Evolutionary conservation across 2,797 vertebrate genomes (phyloP).

Genomic region (Petrocephalus sullivani): DNA sequence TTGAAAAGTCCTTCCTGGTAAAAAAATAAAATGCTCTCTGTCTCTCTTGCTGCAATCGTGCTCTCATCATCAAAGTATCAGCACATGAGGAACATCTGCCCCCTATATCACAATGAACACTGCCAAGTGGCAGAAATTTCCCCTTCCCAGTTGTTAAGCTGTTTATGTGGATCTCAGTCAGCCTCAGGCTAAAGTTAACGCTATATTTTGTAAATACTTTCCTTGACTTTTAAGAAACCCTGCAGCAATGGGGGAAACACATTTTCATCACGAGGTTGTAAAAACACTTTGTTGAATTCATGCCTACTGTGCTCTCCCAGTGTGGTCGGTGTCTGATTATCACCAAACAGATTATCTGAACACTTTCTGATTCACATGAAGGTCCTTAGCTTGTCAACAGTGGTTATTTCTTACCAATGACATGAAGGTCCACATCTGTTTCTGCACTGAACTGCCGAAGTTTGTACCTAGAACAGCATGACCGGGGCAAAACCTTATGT

Average conservation of each 20-base stretch:
- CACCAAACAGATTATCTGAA: background rate
- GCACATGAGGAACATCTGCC: constrained; percentile 5
- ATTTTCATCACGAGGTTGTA: constrained; percentile 15
- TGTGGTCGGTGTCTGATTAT: background rate
- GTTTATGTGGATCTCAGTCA: constrained; percentile 17
- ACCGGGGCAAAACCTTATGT: background rate
- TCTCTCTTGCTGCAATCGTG: background rate
- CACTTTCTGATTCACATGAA: constrained; percentile 40
- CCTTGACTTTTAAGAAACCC: constrained; percentile 29
- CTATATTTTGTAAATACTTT: constrained; percentile 24
- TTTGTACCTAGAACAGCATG: background rate
- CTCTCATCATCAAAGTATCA: background rate
- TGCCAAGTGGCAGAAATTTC: constrained; percentile 22
- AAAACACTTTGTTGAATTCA: constrained; percentile 4
- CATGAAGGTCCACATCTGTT: background rate
- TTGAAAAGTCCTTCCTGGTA: background rate
- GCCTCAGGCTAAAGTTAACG: constrained; percentile 38
- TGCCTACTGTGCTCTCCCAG: background rate
- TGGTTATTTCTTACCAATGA: constrained; percentile 37
- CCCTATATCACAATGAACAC: background rate
- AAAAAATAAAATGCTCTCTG: background rate
- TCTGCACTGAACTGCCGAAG: background rate
- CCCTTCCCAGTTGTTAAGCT: constrained; percentile 9
- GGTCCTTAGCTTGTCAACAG: constrained; percentile 50
- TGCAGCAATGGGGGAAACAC: constrained; percentile 24